phyloP scores from a whole-genome alignment of 2,888 invertebrate genomes.

The Sepioteuthis lessoniana region DNA sequence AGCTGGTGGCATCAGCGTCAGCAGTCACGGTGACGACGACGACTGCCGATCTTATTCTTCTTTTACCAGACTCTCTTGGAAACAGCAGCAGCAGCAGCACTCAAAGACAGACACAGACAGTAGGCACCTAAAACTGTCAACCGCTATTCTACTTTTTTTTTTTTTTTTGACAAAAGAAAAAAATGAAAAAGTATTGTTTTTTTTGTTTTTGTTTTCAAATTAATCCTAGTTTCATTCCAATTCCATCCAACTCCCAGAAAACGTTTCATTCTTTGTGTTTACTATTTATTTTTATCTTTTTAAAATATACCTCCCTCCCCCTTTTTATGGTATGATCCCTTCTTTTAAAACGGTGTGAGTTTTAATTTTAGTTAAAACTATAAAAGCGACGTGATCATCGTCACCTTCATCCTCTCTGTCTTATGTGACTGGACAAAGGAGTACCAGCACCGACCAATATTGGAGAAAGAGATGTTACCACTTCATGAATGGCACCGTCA shows the following conservation, averaged over 20 bases:
- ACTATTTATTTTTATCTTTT: too few relatives aligned
- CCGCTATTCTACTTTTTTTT: background rate
- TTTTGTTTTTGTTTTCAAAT: too few relatives aligned
- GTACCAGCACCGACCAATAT: background rate
- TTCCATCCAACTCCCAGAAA: too few relatives aligned
- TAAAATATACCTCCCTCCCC: background rate
- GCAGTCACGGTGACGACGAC: background rate
- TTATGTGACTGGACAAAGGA: background rate
- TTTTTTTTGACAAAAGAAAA: background rate
- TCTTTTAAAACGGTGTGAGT: background rate
- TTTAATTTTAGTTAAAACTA: background rate
- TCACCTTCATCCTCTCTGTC: background rate
- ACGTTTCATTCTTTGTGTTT: too few relatives aligned
- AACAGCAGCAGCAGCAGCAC: background rate
- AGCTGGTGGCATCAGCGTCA: background rate
- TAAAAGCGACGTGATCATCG: background rate
- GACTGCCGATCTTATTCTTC: background rate
- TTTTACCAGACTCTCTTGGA: constrained; percentile 33
- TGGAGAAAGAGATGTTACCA: background rate
- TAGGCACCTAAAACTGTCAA: background rate
- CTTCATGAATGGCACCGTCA: background rate
- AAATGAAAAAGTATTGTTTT: too few relatives aligned
- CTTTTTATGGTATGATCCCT: too few relatives aligned
- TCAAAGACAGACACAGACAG: background rate
- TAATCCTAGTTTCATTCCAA: too few relatives aligned